A percentile compares a stretch with the other conserved stretches of the same genome.
These are phyloP conservation scores for Nannobrachium achirus DNA, from an alignment of 2,113 vertebrate genomes.

Conservation along the genomic window DNA sequence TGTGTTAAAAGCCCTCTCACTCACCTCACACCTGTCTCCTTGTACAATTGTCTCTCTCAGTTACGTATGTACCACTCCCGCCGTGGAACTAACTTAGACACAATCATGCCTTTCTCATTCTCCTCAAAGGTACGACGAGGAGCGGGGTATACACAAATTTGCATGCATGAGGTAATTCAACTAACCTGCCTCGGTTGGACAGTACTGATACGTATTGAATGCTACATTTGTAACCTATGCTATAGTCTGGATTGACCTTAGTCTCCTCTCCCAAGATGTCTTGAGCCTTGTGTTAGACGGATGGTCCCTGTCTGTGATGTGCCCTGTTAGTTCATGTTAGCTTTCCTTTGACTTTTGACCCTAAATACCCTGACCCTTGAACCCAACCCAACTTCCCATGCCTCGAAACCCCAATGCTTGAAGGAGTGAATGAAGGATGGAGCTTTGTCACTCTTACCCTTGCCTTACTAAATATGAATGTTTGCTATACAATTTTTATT, in stretches of 20 bases:
- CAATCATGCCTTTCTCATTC: conserved; percentile 53
- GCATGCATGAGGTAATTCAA: conserved; percentile 88
- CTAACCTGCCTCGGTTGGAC: conserved; percentile 54
- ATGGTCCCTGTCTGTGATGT: conserved; percentile 8
- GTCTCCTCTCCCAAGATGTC: conserved; percentile 11
- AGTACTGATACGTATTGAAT: conserved; percentile 8
- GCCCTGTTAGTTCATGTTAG: conserved; percentile 11
- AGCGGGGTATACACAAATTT: conserved; percentile 85
- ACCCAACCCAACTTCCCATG: neutral
- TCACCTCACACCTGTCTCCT: neutral
- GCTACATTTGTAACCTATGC: conserved; percentile 8
- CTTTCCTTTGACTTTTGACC: neutral
- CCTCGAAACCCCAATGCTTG: neutral
- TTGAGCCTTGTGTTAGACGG: neutral
- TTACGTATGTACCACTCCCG: too few species aligned
- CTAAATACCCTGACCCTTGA: neutral
- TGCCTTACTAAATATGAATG: too few species aligned
- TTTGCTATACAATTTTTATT: too few species aligned
- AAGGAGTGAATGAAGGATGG: too few species aligned
- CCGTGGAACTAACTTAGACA: conserved; percentile 14
- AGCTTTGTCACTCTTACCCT: too few species aligned
- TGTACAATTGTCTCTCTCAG: neutral
- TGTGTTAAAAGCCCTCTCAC: neutral
- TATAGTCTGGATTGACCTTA: conserved; percentile 34
- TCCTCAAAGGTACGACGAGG: conserved; percentile 91